Evolutionary conservation across 2,888 invertebrate species (phyloP).

Genomic region (Pachymerium ferrugineum): DNA sequence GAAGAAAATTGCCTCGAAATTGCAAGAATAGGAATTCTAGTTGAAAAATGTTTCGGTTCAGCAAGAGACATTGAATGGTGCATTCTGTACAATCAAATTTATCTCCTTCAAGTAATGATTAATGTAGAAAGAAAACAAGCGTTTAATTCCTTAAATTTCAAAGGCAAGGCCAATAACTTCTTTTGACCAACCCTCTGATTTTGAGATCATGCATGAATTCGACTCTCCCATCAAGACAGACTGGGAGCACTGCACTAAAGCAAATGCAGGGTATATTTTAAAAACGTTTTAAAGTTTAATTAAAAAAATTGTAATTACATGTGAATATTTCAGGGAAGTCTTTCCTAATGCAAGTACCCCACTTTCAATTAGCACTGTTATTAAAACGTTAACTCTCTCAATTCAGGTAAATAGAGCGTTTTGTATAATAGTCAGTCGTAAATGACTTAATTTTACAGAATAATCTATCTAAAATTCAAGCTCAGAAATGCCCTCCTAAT

Average conservation of each 20-base stretch:
- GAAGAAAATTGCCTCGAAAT: constrained; percentile 55
- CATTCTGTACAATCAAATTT: constrained; percentile 52
- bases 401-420: constrained; percentile 44
- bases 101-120: constrained; percentile 33
- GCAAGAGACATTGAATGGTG: constrained; percentile 80
- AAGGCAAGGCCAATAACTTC: constrained; percentile 71
- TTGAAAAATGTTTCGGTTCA: constrained; percentile 64
- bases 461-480: too few relatives aligned
- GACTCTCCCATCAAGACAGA: constrained; percentile 63
- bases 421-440: too few relatives aligned
- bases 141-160: constrained; percentile 39
- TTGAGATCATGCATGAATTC: constrained; percentile 71
- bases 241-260: constrained; percentile 62
- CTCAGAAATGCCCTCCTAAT: not conserved
- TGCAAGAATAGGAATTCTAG: constrained; percentile 54
- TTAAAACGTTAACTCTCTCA: constrained; percentile 43
- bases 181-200: constrained; percentile 65
- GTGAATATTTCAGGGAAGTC: constrained; percentile 53
- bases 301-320: not conserved
- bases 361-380: constrained; percentile 51
- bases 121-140: constrained; percentile 16
- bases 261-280: constrained; percentile 65
- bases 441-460: too few relatives aligned
- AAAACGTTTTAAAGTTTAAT: not conserved
- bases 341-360: constrained; percentile 59